phyloP scores from a whole-genome alignment of 2,888 invertebrate genomes.

The Camptogramma bilineatum region DNA sequence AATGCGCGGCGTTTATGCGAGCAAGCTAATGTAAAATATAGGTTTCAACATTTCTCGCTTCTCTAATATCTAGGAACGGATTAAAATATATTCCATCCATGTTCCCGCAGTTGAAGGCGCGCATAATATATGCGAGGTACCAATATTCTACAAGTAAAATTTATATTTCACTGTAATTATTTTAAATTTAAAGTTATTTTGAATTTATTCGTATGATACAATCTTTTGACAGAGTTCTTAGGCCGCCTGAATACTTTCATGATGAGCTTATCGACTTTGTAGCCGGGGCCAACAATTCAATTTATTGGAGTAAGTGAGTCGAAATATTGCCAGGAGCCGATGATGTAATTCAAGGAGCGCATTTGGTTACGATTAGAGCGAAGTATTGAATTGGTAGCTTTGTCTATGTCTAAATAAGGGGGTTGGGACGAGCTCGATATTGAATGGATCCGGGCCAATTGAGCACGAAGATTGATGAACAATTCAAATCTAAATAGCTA shows the following conservation, averaged over 20 bases:
- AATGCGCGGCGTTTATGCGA: not conserved
- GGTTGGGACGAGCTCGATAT: conserved; percentile 22
- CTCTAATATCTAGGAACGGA: not conserved
- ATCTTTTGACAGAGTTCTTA: not conserved
- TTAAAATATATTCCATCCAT: not conserved
- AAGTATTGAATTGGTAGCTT: conserved; percentile 23
- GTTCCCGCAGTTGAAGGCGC: conserved; percentile 7
- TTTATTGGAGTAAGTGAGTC: conserved; percentile 25
- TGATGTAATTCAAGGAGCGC: conserved; percentile 22
- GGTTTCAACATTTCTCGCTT: not conserved
- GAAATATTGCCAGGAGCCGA: conserved; percentile 22
- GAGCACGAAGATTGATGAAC: conserved; percentile 35
- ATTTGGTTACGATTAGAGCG: conserved; percentile 19
- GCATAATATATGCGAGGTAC: not conserved
- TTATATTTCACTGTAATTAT: not conserved
- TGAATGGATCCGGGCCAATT: conserved; percentile 28
- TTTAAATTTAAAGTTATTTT: not conserved
- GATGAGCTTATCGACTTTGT: not conserved
- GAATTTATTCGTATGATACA: not conserved
- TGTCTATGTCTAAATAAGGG: conserved; percentile 15
- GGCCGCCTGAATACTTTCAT: not conserved
- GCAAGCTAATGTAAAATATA: not conserved
- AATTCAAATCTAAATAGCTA: conserved; percentile 20
- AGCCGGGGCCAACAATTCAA: conserved; percentile 9
- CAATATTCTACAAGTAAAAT: conserved; percentile 2